phyloP scores from a whole-genome alignment of 2,113 vertebrate genomes.

The Castor canadensis region DNA sequence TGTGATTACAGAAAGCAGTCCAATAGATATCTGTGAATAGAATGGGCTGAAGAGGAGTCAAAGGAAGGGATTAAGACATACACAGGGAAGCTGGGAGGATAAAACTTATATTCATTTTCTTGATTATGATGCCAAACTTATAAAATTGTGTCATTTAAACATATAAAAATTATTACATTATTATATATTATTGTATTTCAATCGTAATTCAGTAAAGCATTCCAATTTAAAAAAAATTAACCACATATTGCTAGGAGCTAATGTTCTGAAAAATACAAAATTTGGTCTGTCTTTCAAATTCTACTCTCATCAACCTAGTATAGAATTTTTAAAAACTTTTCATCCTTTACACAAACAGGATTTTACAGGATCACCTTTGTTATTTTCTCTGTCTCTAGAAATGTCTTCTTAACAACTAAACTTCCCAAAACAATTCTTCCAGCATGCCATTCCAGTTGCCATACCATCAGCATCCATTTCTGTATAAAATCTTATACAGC shows the following conservation, averaged over 20 bases:
- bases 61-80: neutral
- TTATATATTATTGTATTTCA: neutral
- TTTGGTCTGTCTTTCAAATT: neutral
- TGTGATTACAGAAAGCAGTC: neutral
- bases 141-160: neutral
- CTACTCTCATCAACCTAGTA: neutral
- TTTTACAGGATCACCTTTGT: neutral
- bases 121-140: neutral
- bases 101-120: neutral
- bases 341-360: neutral
- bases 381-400: neutral
- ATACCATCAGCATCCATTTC: neutral
- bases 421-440: neutral
- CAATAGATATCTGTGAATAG: neutral
- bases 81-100: neutral
- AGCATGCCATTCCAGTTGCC: neutral
- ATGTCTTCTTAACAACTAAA: neutral
- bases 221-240: neutral
- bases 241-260: neutral
- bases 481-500: neutral
- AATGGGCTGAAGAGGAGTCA: fast-evolving
- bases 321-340: neutral
- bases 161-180: neutral
- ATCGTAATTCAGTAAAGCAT: neutral
- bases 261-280: neutral